These are phyloP conservation scores for Aepyceros melampus DNA, from an alignment of 2,113 vertebrate species.

Conservation along the genomic window DNA sequence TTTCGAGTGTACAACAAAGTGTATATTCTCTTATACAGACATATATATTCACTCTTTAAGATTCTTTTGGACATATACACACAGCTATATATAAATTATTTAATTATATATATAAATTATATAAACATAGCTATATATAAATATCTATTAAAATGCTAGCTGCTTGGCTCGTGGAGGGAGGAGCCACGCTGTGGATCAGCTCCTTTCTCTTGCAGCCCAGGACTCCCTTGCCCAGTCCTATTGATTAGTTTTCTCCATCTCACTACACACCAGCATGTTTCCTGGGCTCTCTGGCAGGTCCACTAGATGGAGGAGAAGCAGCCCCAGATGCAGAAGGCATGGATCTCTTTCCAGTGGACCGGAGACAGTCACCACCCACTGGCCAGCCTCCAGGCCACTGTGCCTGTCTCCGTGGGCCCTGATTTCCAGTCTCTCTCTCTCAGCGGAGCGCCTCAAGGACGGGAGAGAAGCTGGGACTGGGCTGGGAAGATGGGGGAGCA, in stretches of 20 bases:
- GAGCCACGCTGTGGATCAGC: not conserved
- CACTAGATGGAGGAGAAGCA: not conserved
- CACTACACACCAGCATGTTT: not conserved
- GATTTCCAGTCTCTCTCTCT: not conserved
- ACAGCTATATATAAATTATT: too few species aligned
- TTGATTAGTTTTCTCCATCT: not conserved
- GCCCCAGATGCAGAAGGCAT: not conserved
- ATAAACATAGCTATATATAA: too few species aligned
- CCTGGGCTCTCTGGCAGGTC: conserved; percentile 41
- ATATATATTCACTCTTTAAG: not conserved
- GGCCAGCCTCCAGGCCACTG: not conserved
- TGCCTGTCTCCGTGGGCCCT: not conserved
- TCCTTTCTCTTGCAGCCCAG: not conserved
- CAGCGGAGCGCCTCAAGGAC: not conserved
- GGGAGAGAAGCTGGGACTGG: not conserved
- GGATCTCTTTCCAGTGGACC: not conserved
- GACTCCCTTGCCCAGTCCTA: not conserved
- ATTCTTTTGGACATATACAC: not conserved
- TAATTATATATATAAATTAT: too few species aligned
- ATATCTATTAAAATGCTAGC: not conserved
- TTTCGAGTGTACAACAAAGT: not conserved
- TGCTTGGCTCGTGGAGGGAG: fast-evolving
- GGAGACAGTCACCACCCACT: not conserved
- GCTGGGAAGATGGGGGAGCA: not conserved
- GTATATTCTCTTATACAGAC: not conserved